Conservation (phyloP, 2,797 vertebrate genomes). For the Melanotaenia pygmaea region DNA sequence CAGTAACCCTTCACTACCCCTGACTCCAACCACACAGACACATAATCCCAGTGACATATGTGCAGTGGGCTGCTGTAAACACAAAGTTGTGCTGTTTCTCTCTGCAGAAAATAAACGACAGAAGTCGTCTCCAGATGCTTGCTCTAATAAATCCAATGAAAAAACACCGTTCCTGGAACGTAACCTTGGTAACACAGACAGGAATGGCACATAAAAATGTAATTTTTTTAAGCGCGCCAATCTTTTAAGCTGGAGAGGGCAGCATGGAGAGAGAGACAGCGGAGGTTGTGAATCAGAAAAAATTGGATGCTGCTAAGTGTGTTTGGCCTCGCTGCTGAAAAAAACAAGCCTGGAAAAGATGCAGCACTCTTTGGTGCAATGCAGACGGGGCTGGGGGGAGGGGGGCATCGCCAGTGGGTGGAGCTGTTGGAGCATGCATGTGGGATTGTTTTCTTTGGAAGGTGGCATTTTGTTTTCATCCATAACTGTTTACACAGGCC, state of each 20-base stretch:
- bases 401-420: slow-evolving; percentile 64
- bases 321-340: slow-evolving; percentile 34
- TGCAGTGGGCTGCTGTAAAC: slow-evolving; percentile 49
- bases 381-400: slow-evolving; percentile 66
- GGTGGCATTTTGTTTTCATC: slow-evolving; percentile 53
- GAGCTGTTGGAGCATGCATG: slow-evolving; percentile 30
- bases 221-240: slow-evolving; percentile 5
- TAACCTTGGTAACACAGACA: slow-evolving; percentile 36
- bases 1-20: slow-evolving; percentile 42
- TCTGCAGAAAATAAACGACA: background rate
- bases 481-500: slow-evolving; percentile 36
- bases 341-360: slow-evolving; percentile 57
- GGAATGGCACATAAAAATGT: slow-evolving; percentile 2
- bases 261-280: background rate
- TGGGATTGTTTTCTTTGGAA: slow-evolving; percentile 31
- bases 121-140: background rate
- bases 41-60: slow-evolving; percentile 57
- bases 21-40: slow-evolving; percentile 31
- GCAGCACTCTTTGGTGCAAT: slow-evolving; percentile 82
- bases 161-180: slow-evolving; percentile 25
- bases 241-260: background rate
- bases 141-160: slow-evolving; percentile 19
- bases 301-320: slow-evolving; percentile 52
- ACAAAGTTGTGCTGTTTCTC: slow-evolving; percentile 7
- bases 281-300: slow-evolving; percentile 29